Percentiles rank a stretch among this genome's conserved stretches.
These are phyloP conservation scores for Archaeoteleia sp. DNA, from an alignment of 2,888 invertebrate species.

Conservation along the genomic window DNA sequence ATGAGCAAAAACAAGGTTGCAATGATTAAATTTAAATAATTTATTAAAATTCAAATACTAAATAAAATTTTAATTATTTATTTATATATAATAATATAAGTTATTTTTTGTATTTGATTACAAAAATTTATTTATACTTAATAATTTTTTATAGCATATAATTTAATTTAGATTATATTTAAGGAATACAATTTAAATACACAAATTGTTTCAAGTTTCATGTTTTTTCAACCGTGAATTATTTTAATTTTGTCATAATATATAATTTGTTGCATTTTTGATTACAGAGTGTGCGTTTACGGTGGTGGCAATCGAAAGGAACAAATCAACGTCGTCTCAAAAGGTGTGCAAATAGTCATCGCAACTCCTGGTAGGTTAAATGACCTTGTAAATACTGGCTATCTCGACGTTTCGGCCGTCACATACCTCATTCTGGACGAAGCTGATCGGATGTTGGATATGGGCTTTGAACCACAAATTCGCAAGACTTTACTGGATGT, in stretches of 20 bases:
- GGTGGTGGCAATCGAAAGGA: constrained; percentile 90
- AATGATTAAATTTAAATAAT: neutral
- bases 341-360: constrained; percentile 95
- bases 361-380: constrained; percentile 96
- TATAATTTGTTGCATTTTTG: too few species aligned
- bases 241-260: too few species aligned
- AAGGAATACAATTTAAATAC: too few species aligned
- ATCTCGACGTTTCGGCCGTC: constrained; percentile 84
- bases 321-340: constrained; percentile 84
- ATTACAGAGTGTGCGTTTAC: constrained; percentile 87
- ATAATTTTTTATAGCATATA: too few species aligned
- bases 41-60: neutral
- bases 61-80: too few species aligned
- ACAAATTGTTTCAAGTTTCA: constrained; percentile 11
- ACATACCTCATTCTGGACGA: constrained; percentile 95
- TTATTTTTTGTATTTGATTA: too few species aligned
- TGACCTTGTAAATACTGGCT: constrained; percentile 85
- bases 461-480: constrained; percentile 93
- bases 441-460: constrained; percentile 90
- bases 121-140: too few species aligned
- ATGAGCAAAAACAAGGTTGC: neutral
- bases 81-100: too few species aligned
- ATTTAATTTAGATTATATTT: too few species aligned
- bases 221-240: too few species aligned
- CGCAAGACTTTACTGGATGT: constrained; percentile 87